Evolutionary conservation across 2,888 invertebrate genomes (phyloP), one percentile per base, ranked within the genome.

Genomic region (Hydriomena furcata): DNA sequence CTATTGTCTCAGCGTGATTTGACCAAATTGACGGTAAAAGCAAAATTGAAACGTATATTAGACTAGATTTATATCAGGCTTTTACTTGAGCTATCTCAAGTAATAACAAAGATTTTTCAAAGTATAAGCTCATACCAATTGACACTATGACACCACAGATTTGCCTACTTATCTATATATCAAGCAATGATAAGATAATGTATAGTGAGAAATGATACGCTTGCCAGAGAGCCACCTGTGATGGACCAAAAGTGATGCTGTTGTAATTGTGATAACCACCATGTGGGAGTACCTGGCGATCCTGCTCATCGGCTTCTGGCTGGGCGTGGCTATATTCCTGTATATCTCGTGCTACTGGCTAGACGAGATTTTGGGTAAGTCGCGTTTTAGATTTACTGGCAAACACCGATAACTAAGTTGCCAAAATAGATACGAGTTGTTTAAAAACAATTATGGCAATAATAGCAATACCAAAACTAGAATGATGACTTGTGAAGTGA

Each of bases 311-410:
- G 91, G 91, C 28, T 90, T 91, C 55, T 91, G 91, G 90, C 79
- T 91, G 10, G 91, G 91, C 35, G 82, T 91, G 38, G 90, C 91
- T 71, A 82, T 87, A 58, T 84, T 91, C 68, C 76, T 91, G 37
- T 91, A 91, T 66, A 76, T 92, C 60, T 87, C 90, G 71, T 91
- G 86, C 67, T 92, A 92, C 68, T 84, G 92, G 82, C 82, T 93
- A 35, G 93, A 93, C 66, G 93, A 92, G 68, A 85, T 92, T 53
- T 85, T 93, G 66, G 93, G 93, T 93, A 79, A 93, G 93, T 86
- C 20, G 5, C 8, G 1, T 30, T 23, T 31, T 32, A 13, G 37
- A 40, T 23, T n/a, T 17, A 27, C 17, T 37, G n/a, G n/a, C n/a
- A n/a, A n/a, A n/a, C n/a, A n/a, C n/a, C n/a, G n/a, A n/a, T n/a